Conservation (phyloP, 1,140 invertebrate genomes). For the Leptoteleia sp. region DNA sequence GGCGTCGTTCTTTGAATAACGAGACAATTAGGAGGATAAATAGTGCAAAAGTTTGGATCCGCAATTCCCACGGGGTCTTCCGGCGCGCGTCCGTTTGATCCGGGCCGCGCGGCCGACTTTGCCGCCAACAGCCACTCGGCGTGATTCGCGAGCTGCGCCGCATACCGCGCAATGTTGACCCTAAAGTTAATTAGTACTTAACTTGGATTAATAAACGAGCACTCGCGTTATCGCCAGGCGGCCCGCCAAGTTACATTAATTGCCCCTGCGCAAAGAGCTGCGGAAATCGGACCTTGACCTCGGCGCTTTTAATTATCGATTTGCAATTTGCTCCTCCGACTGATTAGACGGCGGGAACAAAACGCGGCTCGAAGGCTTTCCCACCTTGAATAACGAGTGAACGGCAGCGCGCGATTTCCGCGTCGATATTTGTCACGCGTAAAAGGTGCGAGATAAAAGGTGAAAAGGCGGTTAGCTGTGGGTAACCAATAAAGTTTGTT, state of each 20-base stretch:
- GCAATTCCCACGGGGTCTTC: constrained; percentile 58
- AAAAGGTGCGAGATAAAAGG: too few relatives aligned
- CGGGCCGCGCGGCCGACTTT: constrained; percentile 24
- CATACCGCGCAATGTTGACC: constrained; percentile 54
- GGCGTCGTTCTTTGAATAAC: constrained; percentile 35
- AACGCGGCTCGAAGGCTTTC: too few relatives aligned
- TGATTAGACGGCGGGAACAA: too few relatives aligned
- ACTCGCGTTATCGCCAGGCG: constrained; percentile 28
- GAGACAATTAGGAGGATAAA: constrained; percentile 63
- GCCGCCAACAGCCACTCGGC: constrained; percentile 30
- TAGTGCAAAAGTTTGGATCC: constrained; percentile 45
- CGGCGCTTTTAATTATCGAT: background rate
- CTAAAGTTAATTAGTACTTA: constrained; percentile 68
- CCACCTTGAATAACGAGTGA: too few relatives aligned
- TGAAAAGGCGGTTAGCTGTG: too few relatives aligned
- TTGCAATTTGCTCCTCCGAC: too few relatives aligned
- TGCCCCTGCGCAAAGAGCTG: constrained; percentile 13
- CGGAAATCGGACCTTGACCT: constrained; percentile 12
- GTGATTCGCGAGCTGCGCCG: constrained; percentile 52
- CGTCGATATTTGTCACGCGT: too few relatives aligned
- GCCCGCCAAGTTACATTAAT: constrained; percentile 33
- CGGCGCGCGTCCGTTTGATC: constrained; percentile 58
- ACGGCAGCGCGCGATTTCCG: too few relatives aligned
- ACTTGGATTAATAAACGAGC: constrained; percentile 64
- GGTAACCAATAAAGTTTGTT: too few relatives aligned